Base-by-base conservation (phyloP, 2,113 vertebrate genomes). In the Sinocyclocheilus anophthalmus region DNA sequence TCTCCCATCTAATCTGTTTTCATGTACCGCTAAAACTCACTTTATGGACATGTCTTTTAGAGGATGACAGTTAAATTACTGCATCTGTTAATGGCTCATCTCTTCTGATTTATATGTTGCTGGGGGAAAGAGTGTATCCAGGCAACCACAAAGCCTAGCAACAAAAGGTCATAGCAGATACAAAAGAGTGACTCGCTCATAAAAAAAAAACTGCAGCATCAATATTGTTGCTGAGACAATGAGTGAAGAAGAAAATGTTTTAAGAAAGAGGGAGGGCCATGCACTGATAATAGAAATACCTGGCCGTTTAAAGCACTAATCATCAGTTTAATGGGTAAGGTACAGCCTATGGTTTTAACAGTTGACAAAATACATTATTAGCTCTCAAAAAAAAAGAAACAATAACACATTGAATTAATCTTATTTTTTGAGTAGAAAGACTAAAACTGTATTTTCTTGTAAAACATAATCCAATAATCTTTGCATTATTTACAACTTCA, bases 141-240 rank as follows among this genome's bases (percentile, higher is more conserved):
- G 78, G 87, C 89, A 92, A 93, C 89, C 77, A 84, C 81, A 89
- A 89, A 89, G 55, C 81, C 76, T 86, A 82, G 82, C 82, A 91
- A 89, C 77, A 80, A 89, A 92, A 92, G 88, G 90, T 90, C 86
- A 90, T 42, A 57, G 65, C 82, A 84, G 82, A 87, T 81, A 84
- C 81, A 86, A 84, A 89, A 85, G 83, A 89, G 61, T 85, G 86
- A 90, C 84, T 92, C 86, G 88, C 87, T 84, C 50, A 84, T 84
- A 26, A 26, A 57, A 88, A 63, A 87, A 63, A 83, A 86, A 87
- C 75, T 57, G 81, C 59, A 48, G 82, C 70, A 87, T 91, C 67
- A 79, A 88, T 88, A 83, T 87, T 59, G 39, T 83, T 73, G 77
- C 33, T 86, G 69, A 85, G 39, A 69, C 76, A 72, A 45, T 72